Evolutionary conservation across 2,888 invertebrate species (phyloP), one percentile per base, ranked within the genome.

Genomic region (Pherbina coryleti): DNA sequence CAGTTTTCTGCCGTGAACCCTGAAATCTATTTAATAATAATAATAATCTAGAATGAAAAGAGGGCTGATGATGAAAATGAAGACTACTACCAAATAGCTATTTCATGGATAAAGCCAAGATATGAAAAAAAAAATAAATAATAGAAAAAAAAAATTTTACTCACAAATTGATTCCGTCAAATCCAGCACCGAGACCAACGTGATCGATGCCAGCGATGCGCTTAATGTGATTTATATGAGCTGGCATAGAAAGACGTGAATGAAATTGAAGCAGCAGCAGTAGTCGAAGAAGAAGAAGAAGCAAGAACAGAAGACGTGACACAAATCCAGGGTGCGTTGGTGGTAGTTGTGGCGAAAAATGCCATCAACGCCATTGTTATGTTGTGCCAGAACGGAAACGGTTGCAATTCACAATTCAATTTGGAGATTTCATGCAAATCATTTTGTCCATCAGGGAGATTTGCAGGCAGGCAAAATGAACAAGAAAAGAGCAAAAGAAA

Each of bases 131-230:
- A 22, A 57, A 44, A 44, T 17, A 57, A 17, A 64, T 17, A 60
- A 60, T 17, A 51, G 51, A 64, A 86, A 84, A 85, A 84, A 85
- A 85, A 83, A 84, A 81, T 86, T 86, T 85, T 90, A 94, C 96
- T 95, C 91, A 97, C 96, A 93, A 94, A 92, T 96, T 95, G 90
- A 96, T 96, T 86, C 96, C 96, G 89, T 96, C 96, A 91, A 95
- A 96, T 85, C 96, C 96, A 79, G 96, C 96, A 80, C 96, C 97
- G 81, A 97, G 92, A 72, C 96, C 97, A 80, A 96, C 95, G 90
- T 95, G 94, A 91, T 96, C 96, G 86, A 96, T 94, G 82, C 97
- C 96, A 80, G 96, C 96, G 81, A 95, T 92, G 87, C 94, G 93
- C 85, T 95, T 92, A 88, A 96, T 95, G 91, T 96, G 96, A 92